Percentiles rank a stretch among this genome's conserved stretches.
Evolutionary conservation across 2,888 invertebrate species (phyloP).

Genomic region (Ochropleura leucogaster): DNA sequence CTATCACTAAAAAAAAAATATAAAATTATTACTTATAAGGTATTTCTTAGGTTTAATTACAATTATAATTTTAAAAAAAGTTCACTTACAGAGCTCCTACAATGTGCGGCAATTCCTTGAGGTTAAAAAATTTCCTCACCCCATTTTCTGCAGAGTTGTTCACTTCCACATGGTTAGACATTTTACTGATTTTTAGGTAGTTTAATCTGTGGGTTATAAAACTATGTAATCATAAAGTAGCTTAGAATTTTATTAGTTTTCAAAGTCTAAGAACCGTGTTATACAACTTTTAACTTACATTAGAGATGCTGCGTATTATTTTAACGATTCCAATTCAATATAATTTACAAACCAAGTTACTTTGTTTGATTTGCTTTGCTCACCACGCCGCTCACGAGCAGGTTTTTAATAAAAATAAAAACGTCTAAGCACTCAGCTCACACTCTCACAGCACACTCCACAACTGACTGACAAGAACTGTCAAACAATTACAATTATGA

Average conservation of each 20-base stretch:
- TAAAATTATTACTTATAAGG: neutral
- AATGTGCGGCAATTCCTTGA: conserved; percentile 83
- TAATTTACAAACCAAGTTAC: conserved; percentile 25
- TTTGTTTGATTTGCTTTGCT: conserved; percentile 10
- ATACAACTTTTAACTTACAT: conserved; percentile 6
- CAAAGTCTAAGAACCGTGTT: neutral
- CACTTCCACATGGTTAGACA: conserved; percentile 74
- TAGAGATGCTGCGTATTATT: neutral
- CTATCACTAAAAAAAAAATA: conserved; percentile 76
- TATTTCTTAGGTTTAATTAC: neutral
- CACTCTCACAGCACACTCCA: neutral
- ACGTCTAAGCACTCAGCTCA: neutral
- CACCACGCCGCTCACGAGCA: conserved; percentile 5
- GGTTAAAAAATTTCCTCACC: conserved; percentile 79
- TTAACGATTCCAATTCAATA: conserved; percentile 14
- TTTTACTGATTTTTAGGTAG: conserved; percentile 57
- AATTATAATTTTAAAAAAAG: neutral
- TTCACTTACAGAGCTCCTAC: conserved; percentile 82
- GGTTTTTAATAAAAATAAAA: conserved; percentile 7
- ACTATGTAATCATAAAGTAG: neutral
- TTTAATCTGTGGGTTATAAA: conserved; percentile 14
- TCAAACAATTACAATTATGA: neutral
- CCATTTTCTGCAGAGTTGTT: conserved; percentile 73
- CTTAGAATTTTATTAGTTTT: conserved; percentile 4
- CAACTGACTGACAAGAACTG: neutral